phyloP scores from a whole-genome alignment of 2,888 invertebrate genomes.

The Drosophila sordidula region DNA sequence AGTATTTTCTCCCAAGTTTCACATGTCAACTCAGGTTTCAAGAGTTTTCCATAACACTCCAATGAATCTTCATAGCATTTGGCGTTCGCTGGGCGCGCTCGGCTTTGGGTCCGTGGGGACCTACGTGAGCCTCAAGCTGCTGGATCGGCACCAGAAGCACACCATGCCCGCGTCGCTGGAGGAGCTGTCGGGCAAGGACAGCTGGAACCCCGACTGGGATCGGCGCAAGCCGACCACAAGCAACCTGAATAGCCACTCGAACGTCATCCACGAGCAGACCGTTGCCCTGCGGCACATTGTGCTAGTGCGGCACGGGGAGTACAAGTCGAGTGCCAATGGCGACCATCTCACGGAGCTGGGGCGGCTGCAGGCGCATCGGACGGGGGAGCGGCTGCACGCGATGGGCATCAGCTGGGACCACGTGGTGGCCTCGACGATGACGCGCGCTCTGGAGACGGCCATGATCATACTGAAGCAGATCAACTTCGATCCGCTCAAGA shows the following conservation, averaged over 20 bases:
- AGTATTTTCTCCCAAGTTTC: neutral
- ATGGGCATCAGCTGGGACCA: constrained; percentile 91
- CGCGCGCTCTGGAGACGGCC: constrained; percentile 96
- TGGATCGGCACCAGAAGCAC: constrained; percentile 20
- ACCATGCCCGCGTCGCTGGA: neutral
- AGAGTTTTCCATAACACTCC: neutral
- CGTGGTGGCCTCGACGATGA: constrained; percentile 96
- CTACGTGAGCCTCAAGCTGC: constrained; percentile 46
- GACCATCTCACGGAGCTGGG: constrained; percentile 94
- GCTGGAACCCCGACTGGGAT: constrained; percentile 96
- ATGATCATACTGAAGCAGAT: constrained; percentile 91
- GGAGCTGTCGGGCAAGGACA: constrained; percentile 82
- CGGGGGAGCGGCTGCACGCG: constrained; percentile 92
- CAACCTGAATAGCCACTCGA: constrained; percentile 86
- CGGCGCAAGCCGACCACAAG: constrained; percentile 90
- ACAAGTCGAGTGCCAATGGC: constrained; percentile 90
- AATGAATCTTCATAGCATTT: constrained; percentile 50
- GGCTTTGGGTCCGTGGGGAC: constrained; percentile 58
- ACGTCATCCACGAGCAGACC: constrained; percentile 84
- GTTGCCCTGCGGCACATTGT: constrained; percentile 90
- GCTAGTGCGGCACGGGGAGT: constrained; percentile 97
- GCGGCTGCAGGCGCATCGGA: constrained; percentile 92
- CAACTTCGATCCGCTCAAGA: constrained; percentile 87
- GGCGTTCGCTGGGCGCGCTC: constrained; percentile 46
- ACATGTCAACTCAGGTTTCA: constrained; percentile 19